Evolutionary conservation across 2,888 invertebrate genomes (phyloP), one percentile per base, ranked within the genome.

Genomic region (Acanthococcus lagerstroemiae): DNA sequence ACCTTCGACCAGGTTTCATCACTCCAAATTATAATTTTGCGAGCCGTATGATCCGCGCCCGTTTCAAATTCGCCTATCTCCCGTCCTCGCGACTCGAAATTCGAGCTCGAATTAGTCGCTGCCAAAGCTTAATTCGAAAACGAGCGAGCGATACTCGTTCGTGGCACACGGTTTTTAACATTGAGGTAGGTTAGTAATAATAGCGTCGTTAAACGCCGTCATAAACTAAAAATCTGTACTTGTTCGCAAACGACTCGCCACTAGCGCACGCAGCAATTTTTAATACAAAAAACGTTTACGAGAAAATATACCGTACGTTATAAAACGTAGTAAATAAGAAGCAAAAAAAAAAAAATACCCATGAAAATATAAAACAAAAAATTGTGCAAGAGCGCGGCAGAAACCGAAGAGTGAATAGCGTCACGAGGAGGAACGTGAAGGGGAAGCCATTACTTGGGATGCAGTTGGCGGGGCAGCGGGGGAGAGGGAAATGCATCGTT

Each of bases 131-230:
- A n/a, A n/a, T n/a, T n/a, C n/a, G n/a, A n/a, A n/a, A n/a, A n/a
- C n/a, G n/a, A n/a, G n/a, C n/a, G n/a, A n/a, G n/a, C n/a, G n/a
- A 45, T 15, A 45, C 7, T 7, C 46, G 46, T 45, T 45, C 4
- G 19, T 15, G 15, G 46, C 19, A 45, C 46, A 45, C 46, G 46
- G 24, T 57, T 57, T 57, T 57, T 17, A 44, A 24, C 46, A 22
- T 57, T 57, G 57, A 21, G 57, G 45, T 57, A 57, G 57, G 57
- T 57, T 27, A 44, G 57, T 22, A 44, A 45, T 37, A 24, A 57
- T 46, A 45, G 57, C 57, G 57, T 57, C 22, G 57, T 57, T 44
- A 45, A 57, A 24, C 25, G 45, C 12, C 17, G 57, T 17, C 45
- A 45, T n/a, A 19, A 57, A 57, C 57, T 57, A 57, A 57, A 37